Base-by-base conservation (phyloP, 2,797 vertebrate genomes). In the Aeoliscus strigatus region DNA sequence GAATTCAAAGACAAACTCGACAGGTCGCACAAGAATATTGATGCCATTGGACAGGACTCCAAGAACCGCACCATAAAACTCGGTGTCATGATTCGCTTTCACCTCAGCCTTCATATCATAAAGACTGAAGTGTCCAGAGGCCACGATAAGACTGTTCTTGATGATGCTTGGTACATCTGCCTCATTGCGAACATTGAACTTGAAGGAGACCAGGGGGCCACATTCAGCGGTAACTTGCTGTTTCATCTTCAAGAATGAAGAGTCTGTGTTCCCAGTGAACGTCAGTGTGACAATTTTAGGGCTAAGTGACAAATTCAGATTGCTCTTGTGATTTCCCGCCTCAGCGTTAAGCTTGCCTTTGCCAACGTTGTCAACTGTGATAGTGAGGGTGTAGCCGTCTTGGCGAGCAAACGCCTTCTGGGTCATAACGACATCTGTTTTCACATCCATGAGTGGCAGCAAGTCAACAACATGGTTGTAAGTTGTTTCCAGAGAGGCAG, bases 1-100 rank as follows among this genome's bases (percentile, higher is more conserved):
- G 58, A 89, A 82, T 55, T 89, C 86, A 30, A 89, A 55, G 28
- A 38, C 56, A 40, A 96, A 36, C 58, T 92, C 85, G 76, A 56
- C 60, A 30, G 88, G 91, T 16, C 51, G 61, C 33, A 68, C 77
- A 38, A 81, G 58, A 65, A 93, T 15, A 40, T 73, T 81, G 39
- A 94, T 4, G 7, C 68, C 79, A 62, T 94, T 96, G 60, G 82
- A 89, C 48, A 95, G 28, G 45, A 59, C 84, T 66, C 92, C 94
- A 67, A 58, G 86, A 33, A 92, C 38, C 42, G 29, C 42, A 44
- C 92, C 92, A 62, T 43, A 60, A 31, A 96, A 68, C 23, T 89
- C 88, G 56, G 92, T 84, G 39, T 86, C 71, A 60, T 97, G 93
- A 51, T 69, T 83, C 47, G 79, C 90, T 13, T 73, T 88, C 15